Percentiles rank a stretch among this genome's conserved stretches.
phyloP scores from a whole-genome alignment of 1,140 invertebrate genomes.

The Batillaria attramentaria region DNA sequence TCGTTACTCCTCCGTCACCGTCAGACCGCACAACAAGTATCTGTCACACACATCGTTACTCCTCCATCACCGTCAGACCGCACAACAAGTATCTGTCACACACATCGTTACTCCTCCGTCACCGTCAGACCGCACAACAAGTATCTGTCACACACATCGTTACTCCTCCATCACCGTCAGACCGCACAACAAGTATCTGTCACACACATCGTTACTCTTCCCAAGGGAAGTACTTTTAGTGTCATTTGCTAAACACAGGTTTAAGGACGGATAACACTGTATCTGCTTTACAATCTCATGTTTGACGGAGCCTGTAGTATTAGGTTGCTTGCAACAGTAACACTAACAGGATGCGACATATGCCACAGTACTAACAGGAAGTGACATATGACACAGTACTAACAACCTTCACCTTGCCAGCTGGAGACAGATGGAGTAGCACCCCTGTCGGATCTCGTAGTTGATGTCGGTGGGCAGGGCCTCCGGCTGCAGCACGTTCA shows the following conservation, averaged over 20 bases:
- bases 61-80: slow-evolving; percentile 63
- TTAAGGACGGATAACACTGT: no score
- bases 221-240: no score
- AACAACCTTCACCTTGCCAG: slow-evolving; percentile 68
- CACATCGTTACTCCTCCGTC: slow-evolving; percentile 43
- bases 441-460: slow-evolving; percentile 73
- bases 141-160: slow-evolving; percentile 47
- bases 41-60: slow-evolving; percentile 38
- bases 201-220: no score
- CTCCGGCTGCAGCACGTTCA: slow-evolving; percentile 73
- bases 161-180: slow-evolving; percentile 61
- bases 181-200: slow-evolving; percentile 62
- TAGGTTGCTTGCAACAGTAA: no score
- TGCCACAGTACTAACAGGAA: no score
- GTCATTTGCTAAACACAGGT: no score
- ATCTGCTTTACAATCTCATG: no score
- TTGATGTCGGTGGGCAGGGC: slow-evolving; percentile 72
- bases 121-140: slow-evolving; percentile 66
- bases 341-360: no score
- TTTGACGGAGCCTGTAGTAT: no score
- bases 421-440: slow-evolving; percentile 74
- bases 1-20: slow-evolving; percentile 59
- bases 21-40: slow-evolving; percentile 65
- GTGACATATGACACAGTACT: no score
- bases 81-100: slow-evolving; percentile 53